phyloP scores from a whole-genome alignment of 2,888 invertebrate genomes.

The Syrphus vitripennis region DNA sequence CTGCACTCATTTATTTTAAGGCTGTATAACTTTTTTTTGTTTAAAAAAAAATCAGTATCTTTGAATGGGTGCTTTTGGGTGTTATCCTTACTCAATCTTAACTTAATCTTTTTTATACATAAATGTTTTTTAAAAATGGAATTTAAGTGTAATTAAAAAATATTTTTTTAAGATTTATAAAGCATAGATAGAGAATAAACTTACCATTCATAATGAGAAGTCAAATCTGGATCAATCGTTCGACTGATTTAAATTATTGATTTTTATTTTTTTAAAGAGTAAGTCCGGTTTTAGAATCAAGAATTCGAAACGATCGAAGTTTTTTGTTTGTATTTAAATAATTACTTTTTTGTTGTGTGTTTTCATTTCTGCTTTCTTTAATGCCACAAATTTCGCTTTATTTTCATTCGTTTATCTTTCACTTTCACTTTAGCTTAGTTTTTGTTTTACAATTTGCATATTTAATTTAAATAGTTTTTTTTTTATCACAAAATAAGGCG shows the following conservation, averaged over 20 bases:
- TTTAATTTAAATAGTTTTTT: slow-evolving; percentile 36
- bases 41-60: too few relatives aligned
- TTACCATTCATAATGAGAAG: slow-evolving; percentile 47
- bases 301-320: slow-evolving; percentile 57
- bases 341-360: slow-evolving; percentile 32
- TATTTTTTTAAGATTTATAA: not conserved
- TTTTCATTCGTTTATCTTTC: not conserved
- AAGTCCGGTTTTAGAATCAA: slow-evolving; percentile 70
- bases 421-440: slow-evolving; percentile 4
- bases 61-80: too few relatives aligned
- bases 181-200: not conserved
- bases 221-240: slow-evolving; percentile 42
- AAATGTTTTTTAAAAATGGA: too few relatives aligned
- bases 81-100: too few relatives aligned
- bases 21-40: too few relatives aligned
- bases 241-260: slow-evolving; percentile 12
- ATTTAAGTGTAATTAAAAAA: too few relatives aligned
- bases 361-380: not conserved
- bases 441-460: slow-evolving; percentile 28
- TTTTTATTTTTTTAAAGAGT: slow-evolving; percentile 33
- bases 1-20: too few relatives aligned
- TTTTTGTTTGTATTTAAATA: slow-evolving; percentile 27
- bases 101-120: too few relatives aligned
- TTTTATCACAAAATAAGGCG: slow-evolving; percentile 70
- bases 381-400: slow-evolving; percentile 28